These are phyloP conservation scores for Daktulosphaira vitifoliae DNA, from an alignment of 1,140 invertebrate genomes.

Conservation along the genomic window DNA sequence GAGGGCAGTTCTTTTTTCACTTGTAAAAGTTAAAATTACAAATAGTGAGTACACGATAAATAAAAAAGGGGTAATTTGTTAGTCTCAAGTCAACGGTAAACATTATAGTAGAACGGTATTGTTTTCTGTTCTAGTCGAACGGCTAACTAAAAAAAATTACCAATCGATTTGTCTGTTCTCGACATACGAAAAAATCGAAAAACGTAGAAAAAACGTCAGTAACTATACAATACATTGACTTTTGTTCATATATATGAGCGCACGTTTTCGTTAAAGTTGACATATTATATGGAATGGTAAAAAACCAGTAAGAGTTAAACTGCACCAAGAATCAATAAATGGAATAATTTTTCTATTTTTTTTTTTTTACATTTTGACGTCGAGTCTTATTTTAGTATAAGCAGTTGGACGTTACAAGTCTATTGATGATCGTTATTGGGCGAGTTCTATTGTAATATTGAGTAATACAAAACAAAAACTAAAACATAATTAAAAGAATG, in stretches of 20 bases:
- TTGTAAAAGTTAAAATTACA: not conserved
- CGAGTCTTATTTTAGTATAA: no score
- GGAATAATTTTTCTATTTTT: not conserved
- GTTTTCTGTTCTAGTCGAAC: constrained; percentile 22
- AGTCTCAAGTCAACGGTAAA: constrained; percentile 25
- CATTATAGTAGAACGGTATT: constrained; percentile 18
- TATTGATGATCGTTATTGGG: no score
- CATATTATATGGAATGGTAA: no score
- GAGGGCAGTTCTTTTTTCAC: not conserved
- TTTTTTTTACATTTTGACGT: not conserved
- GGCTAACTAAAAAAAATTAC: constrained; percentile 29
- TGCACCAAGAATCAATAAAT: no score
- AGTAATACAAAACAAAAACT: no score
- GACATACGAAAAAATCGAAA: constrained; percentile 18
- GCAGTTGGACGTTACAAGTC: no score
- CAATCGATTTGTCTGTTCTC: constrained; percentile 31
- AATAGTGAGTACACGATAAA: not conserved
- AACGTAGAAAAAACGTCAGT: constrained; percentile 30
- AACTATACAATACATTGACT: constrained; percentile 2
- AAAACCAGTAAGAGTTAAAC: no score
- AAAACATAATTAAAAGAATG: no score
- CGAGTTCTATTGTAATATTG: no score
- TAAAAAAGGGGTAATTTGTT: constrained; percentile 30
- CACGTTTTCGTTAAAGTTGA: no score
- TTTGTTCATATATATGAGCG: not conserved